phyloP scores from a whole-genome alignment of 2,888 invertebrate genomes.

The Heteropelma amictum region DNA sequence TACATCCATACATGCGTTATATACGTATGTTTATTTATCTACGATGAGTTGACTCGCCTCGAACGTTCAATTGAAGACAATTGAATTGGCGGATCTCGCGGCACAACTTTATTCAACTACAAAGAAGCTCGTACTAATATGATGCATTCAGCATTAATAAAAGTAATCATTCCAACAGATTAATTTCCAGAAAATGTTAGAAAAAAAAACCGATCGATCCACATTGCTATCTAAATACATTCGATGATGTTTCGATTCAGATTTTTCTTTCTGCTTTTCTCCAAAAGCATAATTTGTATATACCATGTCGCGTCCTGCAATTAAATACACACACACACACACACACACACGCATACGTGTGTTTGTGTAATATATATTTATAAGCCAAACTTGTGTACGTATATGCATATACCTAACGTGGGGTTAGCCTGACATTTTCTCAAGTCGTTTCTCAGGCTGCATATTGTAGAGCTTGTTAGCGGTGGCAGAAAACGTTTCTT shows the following conservation, averaged over 20 bases:
- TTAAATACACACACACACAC: too few species aligned
- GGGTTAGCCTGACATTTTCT: slow-evolving; percentile 47
- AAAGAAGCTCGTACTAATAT: background rate
- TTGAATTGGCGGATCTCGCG: slow-evolving; percentile 35
- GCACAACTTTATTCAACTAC: background rate
- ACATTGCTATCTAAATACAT: background rate
- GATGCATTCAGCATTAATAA: background rate
- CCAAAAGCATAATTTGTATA: too few species aligned
- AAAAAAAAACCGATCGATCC: too few species aligned
- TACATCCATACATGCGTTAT: background rate
- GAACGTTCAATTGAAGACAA: slow-evolving; percentile 36
- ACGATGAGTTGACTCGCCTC: slow-evolving; percentile 28
- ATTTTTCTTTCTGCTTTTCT: too few species aligned
- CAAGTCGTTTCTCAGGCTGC: slow-evolving; percentile 38
- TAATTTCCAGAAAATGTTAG: too few species aligned
- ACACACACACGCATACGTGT: background rate
- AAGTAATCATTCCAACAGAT: too few species aligned
- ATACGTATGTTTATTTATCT: background rate
- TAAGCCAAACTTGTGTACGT: slow-evolving; percentile 4
- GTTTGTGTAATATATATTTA: background rate
- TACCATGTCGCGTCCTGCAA: too few species aligned
- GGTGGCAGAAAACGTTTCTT: slow-evolving; percentile 44
- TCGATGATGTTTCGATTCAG: too few species aligned
- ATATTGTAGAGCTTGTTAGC: slow-evolving; percentile 47
- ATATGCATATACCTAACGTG: slow-evolving; percentile 16